These are phyloP conservation scores for Gouania willdenowi DNA, from an alignment of 2,797 vertebrate genomes.

Conservation along the genomic window DNA sequence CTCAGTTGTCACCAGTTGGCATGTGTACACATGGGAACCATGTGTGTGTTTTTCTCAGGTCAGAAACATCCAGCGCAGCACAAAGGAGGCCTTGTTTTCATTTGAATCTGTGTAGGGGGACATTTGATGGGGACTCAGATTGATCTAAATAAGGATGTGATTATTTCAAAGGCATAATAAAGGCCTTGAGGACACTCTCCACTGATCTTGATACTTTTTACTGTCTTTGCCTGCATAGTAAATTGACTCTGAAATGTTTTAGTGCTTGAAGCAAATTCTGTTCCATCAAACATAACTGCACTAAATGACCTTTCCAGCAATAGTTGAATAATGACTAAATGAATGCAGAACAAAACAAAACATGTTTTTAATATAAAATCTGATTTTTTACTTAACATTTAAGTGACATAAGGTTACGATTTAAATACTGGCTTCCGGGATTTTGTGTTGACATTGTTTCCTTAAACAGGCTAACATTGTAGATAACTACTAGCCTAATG, in stretches of 20 bases:
- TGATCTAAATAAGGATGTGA: conserved; percentile 14
- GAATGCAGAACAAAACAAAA: too few species aligned
- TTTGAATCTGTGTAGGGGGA: conserved; percentile 4
- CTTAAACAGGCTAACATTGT: too few species aligned
- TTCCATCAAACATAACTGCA: too few species aligned
- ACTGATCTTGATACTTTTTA: not conserved
- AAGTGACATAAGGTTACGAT: too few species aligned
- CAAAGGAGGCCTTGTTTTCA: conserved; percentile 31
- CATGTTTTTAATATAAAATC: too few species aligned
- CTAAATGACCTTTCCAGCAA: not conserved
- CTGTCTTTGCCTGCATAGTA: not conserved
- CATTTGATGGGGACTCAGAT: conserved; percentile 15
- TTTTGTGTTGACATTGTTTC: too few species aligned
- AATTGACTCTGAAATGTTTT: not conserved
- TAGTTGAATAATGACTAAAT: too few species aligned
- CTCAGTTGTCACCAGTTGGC: conserved; percentile 29
- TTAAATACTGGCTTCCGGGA: too few species aligned
- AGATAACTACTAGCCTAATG: too few species aligned
- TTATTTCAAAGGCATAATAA: not conserved
- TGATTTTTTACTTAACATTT: too few species aligned
- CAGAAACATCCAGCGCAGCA: conserved; percentile 30
- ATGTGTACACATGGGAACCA: conserved; percentile 27
- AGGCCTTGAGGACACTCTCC: not conserved
- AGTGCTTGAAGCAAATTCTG: not conserved
- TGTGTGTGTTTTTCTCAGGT: conserved; percentile 29